Evolutionary conservation across 2,888 invertebrate genomes (phyloP).

Genomic region (Stenichneumon culpator): DNA sequence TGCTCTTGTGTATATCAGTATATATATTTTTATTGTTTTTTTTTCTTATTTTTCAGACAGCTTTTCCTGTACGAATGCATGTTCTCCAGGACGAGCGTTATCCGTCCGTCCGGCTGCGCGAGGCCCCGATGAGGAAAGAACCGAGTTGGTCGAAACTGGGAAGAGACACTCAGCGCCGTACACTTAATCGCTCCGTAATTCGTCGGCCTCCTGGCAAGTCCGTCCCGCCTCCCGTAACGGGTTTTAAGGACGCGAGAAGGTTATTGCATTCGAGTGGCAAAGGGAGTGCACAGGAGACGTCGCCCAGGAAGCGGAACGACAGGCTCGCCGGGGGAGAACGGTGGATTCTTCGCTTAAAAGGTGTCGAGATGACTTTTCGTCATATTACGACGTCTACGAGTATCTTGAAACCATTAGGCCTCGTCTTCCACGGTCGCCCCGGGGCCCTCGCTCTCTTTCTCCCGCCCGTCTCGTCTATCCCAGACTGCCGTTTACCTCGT

Average conservation of each 20-base stretch:
- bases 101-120: background rate
- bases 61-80: background rate
- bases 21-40: background rate
- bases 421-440: slow-evolving; percentile 62
- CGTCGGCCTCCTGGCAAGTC: background rate
- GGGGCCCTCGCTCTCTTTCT: slow-evolving; percentile 51
- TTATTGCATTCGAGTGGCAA: slow-evolving; percentile 55
- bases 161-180: background rate
- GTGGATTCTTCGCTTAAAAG: slow-evolving; percentile 77
- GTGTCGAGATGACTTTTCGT: slow-evolving; percentile 81
- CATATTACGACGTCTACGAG: slow-evolving; percentile 73
- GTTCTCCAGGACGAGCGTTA: background rate
- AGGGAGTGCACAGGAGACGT: slow-evolving; percentile 47
- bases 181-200: slow-evolving; percentile 52
- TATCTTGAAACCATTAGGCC: slow-evolving; percentile 78
- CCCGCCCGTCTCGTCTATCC: slow-evolving; percentile 27
- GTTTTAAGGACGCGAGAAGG: slow-evolving; percentile 28
- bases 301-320: slow-evolving; percentile 51
- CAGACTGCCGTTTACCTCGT: slow-evolving; percentile 50
- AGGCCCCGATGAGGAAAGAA: background rate
- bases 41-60: background rate
- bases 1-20: background rate
- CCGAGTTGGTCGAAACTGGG: background rate
- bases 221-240: background rate
- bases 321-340: slow-evolving; percentile 19